phyloP scores from a whole-genome alignment of 2,113 vertebrate species.

The Antechinus flavipes region DNA sequence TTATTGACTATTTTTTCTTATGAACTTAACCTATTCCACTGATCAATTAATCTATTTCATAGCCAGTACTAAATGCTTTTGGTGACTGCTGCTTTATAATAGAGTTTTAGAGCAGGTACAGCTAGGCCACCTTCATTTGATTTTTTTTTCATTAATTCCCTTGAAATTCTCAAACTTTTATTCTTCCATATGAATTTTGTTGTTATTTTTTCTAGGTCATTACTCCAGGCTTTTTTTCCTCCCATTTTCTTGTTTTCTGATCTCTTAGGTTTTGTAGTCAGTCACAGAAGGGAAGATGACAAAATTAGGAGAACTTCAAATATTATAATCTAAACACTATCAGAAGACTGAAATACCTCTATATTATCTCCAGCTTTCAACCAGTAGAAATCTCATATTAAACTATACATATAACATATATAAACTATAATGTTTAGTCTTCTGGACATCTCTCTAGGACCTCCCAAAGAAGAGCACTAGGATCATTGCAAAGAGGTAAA shows the following conservation, averaged over 20 bases:
- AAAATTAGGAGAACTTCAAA: not conserved
- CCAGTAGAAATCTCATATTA: not conserved
- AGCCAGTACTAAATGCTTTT: too few species aligned
- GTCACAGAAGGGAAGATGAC: not conserved
- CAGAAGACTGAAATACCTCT: not conserved
- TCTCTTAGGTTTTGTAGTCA: not conserved
- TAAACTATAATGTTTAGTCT: not conserved
- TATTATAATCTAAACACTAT: not conserved
- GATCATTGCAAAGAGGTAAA: not conserved
- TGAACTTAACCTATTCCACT: too few species aligned
- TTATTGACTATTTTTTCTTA: too few species aligned
- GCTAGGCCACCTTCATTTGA: too few species aligned
- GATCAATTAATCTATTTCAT: too few species aligned
- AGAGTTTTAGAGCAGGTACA: too few species aligned
- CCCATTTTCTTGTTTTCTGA: not conserved
- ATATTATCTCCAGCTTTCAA: not conserved
- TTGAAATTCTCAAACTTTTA: too few species aligned
- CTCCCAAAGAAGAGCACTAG: not conserved
- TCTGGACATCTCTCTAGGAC: not conserved
- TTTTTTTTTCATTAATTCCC: too few species aligned
- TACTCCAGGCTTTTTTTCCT: not conserved
- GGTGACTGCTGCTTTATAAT: too few species aligned
- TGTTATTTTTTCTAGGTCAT: too few species aligned
- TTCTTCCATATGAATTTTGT: too few species aligned
- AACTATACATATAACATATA: too few species aligned